These are phyloP conservation scores for Geotrupes spiniger DNA, from an alignment of 2,888 invertebrate genomes.

Conservation along the genomic window DNA sequence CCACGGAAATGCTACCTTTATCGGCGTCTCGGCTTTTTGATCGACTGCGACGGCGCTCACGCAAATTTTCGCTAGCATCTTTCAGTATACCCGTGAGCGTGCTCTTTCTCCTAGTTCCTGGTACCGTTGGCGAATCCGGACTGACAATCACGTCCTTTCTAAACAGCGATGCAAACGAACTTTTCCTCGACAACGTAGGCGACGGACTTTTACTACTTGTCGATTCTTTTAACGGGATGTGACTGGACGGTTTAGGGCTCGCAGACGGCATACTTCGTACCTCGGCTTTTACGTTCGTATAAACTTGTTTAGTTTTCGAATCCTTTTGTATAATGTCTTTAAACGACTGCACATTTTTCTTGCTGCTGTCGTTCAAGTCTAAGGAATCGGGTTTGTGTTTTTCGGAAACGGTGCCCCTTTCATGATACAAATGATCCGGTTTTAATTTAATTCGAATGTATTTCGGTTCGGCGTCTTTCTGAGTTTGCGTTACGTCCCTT, in stretches of 20 bases:
- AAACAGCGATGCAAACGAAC: slow-evolving; percentile 78
- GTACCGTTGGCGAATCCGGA: slow-evolving; percentile 59
- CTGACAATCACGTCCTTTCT: slow-evolving; percentile 68
- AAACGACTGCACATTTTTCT: slow-evolving; percentile 48
- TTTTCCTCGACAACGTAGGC: slow-evolving; percentile 72
- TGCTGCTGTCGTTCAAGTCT: slow-evolving; percentile 51
- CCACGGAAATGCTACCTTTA: slow-evolving; percentile 49
- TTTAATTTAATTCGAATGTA: slow-evolving; percentile 69
- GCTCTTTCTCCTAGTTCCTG: slow-evolving; percentile 40
- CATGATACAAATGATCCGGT: slow-evolving; percentile 70
- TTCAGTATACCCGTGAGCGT: slow-evolving; percentile 44
- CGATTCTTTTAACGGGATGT: slow-evolving; percentile 34
- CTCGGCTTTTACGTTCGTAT: slow-evolving; percentile 18
- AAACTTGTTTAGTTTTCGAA: slow-evolving; percentile 21
- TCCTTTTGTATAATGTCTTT: slow-evolving; percentile 45
- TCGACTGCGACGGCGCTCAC: slow-evolving; percentile 45
- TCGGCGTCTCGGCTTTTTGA: slow-evolving; percentile 66
- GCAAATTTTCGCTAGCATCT: slow-evolving; percentile 44
- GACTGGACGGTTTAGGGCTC: slow-evolving; percentile 52
- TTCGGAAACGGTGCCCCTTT: slow-evolving; percentile 51
- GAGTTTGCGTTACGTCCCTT: background rate
- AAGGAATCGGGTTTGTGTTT: slow-evolving; percentile 61
- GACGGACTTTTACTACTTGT: slow-evolving; percentile 59
- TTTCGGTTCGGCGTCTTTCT: slow-evolving; percentile 46
- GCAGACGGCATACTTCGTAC: slow-evolving; percentile 46